These are phyloP conservation scores for Aphidoletes aphidimyza DNA, from an alignment of 2,888 invertebrate genomes.

Conservation along the genomic window DNA sequence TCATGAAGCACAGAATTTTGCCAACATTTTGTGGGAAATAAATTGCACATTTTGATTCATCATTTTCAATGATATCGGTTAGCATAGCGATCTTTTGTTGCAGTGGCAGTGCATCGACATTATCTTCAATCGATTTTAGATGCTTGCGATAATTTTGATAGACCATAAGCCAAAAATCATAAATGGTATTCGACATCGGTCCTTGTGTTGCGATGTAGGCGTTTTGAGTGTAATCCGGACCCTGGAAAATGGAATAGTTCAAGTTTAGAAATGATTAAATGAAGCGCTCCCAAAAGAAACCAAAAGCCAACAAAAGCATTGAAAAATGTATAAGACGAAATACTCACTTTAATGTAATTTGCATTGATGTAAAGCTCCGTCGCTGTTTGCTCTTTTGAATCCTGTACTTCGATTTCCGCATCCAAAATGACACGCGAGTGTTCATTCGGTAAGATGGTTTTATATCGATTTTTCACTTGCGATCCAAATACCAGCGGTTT, in stretches of 20 bases:
- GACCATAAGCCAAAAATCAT: conserved; percentile 93
- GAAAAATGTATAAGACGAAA: not conserved
- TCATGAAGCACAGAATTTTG: conserved; percentile 66
- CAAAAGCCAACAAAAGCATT: not conserved
- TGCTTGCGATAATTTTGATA: conserved; percentile 68
- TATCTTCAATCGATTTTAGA: conserved; percentile 57
- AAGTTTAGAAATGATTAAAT: not conserved
- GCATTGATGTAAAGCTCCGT: conserved; percentile 90
- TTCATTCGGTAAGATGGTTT: conserved; percentile 89
- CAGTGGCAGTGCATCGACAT: conserved; percentile 55
- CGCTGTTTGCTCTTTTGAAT: conserved; percentile 64
- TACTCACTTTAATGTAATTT: conserved; percentile 86
- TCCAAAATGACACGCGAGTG: conserved; percentile 82
- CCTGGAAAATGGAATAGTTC: conserved; percentile 70
- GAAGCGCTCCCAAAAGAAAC: conserved; percentile 70
- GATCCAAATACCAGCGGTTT: conserved; percentile 90
- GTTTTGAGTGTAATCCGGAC: conserved; percentile 86
- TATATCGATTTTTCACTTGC: conserved; percentile 89
- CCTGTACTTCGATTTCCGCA: conserved; percentile 60
- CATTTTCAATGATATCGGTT: conserved; percentile 87
- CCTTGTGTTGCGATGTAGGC: conserved; percentile 94
- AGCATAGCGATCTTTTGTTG: conserved; percentile 86
- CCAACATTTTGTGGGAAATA: conserved; percentile 79
- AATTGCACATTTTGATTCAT: conserved; percentile 86
- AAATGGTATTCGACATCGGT: conserved; percentile 87